A percentile compares a stretch with the other conserved stretches of the same genome.
Conservation (phyloP, 2,113 vertebrate genomes). For the Ochotona curzoniae region DNA sequence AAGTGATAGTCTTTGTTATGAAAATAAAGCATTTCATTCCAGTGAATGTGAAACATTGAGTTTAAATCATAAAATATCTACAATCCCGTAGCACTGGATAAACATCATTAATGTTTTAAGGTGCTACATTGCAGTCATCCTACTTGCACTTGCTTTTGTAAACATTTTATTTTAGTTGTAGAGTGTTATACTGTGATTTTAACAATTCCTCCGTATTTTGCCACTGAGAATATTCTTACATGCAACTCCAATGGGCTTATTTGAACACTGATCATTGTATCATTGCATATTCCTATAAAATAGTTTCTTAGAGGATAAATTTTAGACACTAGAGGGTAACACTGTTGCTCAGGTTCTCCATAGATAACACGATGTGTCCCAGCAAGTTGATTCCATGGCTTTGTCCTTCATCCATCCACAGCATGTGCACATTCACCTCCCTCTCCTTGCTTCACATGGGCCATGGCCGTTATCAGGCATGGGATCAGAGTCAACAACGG, state of each 20-base stretch:
- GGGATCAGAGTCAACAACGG: neutral
- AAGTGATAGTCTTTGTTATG: neutral
- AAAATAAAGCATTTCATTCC: neutral
- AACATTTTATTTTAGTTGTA: neutral
- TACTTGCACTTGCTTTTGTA: neutral
- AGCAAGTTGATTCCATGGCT: neutral
- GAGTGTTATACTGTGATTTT: neutral
- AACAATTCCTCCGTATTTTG: neutral
- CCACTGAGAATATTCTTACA: neutral
- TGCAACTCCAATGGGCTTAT: neutral
- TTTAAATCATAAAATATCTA: neutral
- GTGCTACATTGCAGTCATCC: neutral
- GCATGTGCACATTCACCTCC: neutral
- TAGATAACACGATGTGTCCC: neutral
- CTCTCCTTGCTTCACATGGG: neutral
- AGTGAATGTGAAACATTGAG: neutral
- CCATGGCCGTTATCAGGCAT: neutral
- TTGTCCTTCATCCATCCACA: neutral
- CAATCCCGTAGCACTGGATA: neutral
- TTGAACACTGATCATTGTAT: neutral
- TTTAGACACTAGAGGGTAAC: neutral
- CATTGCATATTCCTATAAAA: neutral
- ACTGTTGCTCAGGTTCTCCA: neutral
- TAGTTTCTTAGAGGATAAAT: neutral
- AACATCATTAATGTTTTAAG: neutral